Evolutionary conservation across 2,888 invertebrate species (phyloP).

Genomic region (Chouioia cunea): DNA sequence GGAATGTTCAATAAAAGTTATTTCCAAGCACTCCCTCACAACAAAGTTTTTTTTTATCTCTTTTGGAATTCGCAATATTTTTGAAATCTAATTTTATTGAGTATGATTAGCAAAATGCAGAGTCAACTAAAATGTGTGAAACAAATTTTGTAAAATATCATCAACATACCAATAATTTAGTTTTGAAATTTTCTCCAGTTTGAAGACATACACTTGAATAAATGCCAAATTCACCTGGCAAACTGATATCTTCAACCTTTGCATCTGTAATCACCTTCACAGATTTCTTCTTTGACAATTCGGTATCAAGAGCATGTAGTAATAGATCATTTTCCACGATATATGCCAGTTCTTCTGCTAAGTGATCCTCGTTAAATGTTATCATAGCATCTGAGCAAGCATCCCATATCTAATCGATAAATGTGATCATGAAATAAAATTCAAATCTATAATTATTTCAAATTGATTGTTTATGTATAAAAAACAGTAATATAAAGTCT

Average conservation of each 20-base stretch:
- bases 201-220: conserved; percentile 72
- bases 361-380: conserved; percentile 82
- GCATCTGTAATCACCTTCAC: conserved; percentile 79
- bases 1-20: no score
- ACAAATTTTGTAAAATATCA: neutral
- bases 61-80: no score
- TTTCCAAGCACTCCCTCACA: no score
- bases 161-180: conserved; percentile 78
- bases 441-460: neutral
- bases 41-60: no score
- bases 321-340: conserved; percentile 95
- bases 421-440: conserved; percentile 39
- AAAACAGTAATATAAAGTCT: conserved; percentile 4
- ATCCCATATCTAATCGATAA: conserved; percentile 86
- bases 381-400: conserved; percentile 90
- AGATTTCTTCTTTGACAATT: conserved; percentile 73
- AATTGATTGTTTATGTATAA: conserved; percentile 18
- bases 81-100: no score
- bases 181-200: conserved; percentile 75
- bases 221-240: conserved; percentile 68
- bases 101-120: no score
- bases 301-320: conserved; percentile 78
- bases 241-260: conserved; percentile 76
- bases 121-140: no score
- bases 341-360: conserved; percentile 84